Evolutionary conservation across 35 echinoderm and acorn worm genomes (phyloP).

Genomic region (Apostichopus parvimensis): DNA sequence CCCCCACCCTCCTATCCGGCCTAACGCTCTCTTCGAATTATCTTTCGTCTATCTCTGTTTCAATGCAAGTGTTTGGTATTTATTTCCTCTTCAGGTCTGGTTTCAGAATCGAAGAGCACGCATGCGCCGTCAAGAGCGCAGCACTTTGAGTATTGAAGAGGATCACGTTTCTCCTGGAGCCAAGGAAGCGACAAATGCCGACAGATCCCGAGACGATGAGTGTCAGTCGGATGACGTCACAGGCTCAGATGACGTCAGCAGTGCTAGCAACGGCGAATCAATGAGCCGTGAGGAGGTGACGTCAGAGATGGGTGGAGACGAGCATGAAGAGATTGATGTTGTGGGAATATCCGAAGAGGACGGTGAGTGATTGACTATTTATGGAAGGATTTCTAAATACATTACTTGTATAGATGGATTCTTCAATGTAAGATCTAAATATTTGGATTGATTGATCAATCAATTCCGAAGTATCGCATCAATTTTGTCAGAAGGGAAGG

Average conservation of each 20-base stretch:
- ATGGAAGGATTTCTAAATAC: no score
- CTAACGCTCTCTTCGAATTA: no score
- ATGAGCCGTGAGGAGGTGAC: not conserved
- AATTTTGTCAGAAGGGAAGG: no score
- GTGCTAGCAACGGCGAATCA: not conserved
- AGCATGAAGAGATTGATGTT: conserved; percentile 44
- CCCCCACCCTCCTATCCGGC: no score
- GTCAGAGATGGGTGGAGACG: not conserved
- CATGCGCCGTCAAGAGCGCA: conserved; percentile 59
- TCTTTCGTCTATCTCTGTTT: no score
- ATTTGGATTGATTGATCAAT: no score
- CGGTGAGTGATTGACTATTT: not conserved
- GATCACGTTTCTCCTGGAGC: not conserved
- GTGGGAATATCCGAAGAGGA: conserved; percentile 4
- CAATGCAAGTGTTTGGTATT: no score
- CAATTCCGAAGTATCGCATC: no score
- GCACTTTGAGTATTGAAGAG: not conserved
- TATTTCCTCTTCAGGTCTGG: conserved; percentile 69
- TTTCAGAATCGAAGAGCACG: conserved; percentile 89
- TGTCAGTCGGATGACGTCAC: conserved; percentile 50
- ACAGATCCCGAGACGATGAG: not conserved
- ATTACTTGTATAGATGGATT: no score
- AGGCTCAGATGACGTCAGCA: conserved; percentile 17
- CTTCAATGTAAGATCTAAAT: no score
- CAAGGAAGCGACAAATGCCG: not conserved